These are phyloP conservation scores for Campylomormyrus tamandua DNA, from an alignment of 2,113 vertebrate genomes.

Conservation along the genomic window DNA sequence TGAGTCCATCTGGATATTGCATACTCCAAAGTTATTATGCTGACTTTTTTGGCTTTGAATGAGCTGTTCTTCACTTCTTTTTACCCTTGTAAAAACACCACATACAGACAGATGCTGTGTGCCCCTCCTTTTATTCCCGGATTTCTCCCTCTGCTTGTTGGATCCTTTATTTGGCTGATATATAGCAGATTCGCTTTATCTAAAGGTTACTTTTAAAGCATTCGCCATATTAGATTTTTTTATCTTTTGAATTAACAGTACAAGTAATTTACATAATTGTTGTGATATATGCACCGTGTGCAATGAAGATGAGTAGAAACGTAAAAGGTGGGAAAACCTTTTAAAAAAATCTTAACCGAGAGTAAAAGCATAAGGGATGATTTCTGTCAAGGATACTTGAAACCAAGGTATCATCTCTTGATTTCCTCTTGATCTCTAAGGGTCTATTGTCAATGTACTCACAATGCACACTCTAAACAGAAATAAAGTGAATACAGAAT, in stretches of 20 bases:
- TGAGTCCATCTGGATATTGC: not conserved
- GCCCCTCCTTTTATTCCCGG: not conserved
- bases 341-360: not conserved
- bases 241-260: not conserved
- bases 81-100: not conserved
- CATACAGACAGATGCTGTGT: not conserved
- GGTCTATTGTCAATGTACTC: not conserved
- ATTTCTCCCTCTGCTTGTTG: not conserved
- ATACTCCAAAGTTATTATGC: not conserved
- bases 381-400: slow-evolving; percentile 8
- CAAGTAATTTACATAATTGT: not conserved
- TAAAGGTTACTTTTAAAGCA: not conserved
- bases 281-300: not conserved
- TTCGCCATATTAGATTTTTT: not conserved
- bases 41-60: not conserved
- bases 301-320: not conserved
- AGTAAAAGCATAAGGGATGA: not conserved
- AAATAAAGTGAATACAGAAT: not conserved
- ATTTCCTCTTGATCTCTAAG: not conserved
- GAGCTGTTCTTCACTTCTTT: not conserved
- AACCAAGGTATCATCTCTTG: not conserved
- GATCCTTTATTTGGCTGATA: not conserved
- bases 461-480: not conserved
- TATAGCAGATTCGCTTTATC: not conserved
- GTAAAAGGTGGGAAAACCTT: not conserved